phyloP scores from a whole-genome alignment of 1,140 invertebrate species.

The Euwallacea fornicatus region DNA sequence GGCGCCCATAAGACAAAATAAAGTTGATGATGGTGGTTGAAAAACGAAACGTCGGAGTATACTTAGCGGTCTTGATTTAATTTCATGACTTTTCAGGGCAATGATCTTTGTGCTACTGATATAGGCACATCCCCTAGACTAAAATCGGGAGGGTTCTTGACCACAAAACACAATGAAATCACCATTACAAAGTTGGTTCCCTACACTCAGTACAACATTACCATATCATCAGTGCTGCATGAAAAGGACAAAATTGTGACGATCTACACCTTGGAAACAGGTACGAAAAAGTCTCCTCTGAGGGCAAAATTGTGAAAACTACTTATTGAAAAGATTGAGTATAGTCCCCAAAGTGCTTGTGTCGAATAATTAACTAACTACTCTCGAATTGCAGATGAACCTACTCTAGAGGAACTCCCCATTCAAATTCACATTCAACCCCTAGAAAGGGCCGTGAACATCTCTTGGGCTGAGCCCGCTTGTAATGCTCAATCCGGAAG shows the following conservation, averaged over 20 bases:
- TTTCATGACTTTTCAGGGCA: slow-evolving; percentile 33
- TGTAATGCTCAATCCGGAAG: slow-evolving; percentile 39
- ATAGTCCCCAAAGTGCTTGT: neutral
- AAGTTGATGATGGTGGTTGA: no score
- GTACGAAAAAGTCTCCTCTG: slow-evolving; percentile 15
- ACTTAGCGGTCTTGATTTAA: slow-evolving; percentile 1
- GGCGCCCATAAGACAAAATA: no score
- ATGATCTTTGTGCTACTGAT: slow-evolving; percentile 38
- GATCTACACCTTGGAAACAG: slow-evolving; percentile 39
- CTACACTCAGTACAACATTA: slow-evolving; percentile 43
- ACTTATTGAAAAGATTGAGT: neutral
- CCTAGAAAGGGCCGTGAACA: slow-evolving; percentile 30
- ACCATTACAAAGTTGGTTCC: slow-evolving; percentile 39
- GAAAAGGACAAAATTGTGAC: slow-evolving; percentile 36
- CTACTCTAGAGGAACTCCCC: slow-evolving; percentile 40
- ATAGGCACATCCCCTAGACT: slow-evolving; percentile 27
- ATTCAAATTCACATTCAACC: slow-evolving; percentile 38
- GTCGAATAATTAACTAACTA: neutral
- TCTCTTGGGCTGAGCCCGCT: slow-evolving; percentile 43
- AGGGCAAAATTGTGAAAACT: no score
- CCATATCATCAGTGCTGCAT: slow-evolving; percentile 42
- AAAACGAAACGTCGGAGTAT: neutral
- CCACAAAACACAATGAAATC: slow-evolving; percentile 43
- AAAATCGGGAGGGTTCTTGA: slow-evolving; percentile 44
- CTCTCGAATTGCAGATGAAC: slow-evolving; percentile 37